These are phyloP conservation scores for Craseonycteris thonglongyai DNA, from an alignment of 2,113 vertebrate species.

Conservation along the genomic window DNA sequence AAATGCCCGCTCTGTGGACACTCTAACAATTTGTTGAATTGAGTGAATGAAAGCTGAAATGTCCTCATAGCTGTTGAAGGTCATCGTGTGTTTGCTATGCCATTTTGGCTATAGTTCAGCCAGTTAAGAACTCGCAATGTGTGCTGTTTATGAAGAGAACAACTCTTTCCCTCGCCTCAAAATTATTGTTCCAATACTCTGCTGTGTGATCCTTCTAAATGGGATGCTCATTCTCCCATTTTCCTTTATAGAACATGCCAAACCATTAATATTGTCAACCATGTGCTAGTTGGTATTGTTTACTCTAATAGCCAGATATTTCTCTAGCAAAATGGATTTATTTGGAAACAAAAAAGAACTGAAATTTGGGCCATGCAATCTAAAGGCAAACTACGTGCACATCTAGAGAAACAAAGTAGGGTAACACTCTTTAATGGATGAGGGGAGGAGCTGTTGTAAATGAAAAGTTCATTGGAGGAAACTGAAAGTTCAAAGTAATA, in stretches of 20 bases:
- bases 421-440: not conserved
- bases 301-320: not conserved
- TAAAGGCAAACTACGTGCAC: not conserved
- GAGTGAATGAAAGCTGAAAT: not conserved
- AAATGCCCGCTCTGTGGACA: not conserved
- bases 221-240: not conserved
- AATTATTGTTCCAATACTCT: not conserved
- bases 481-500: not conserved
- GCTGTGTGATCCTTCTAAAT: not conserved
- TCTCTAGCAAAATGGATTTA: not conserved
- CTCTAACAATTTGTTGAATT: not conserved
- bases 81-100: not conserved
- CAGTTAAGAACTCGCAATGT: not conserved
- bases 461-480: not conserved
- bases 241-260: not conserved
- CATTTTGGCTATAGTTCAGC: not conserved
- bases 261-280: not conserved
- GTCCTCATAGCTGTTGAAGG: not conserved
- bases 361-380: not conserved
- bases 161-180: not conserved
- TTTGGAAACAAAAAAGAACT: not conserved
- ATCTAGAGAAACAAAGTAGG: not conserved
- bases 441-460: not conserved
- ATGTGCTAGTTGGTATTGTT: not conserved
- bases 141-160: not conserved